Evolutionary conservation across 1,140 invertebrate genomes (phyloP), one percentile per base, ranked within the genome.

Genomic region (Pachypeltis micranthus): DNA sequence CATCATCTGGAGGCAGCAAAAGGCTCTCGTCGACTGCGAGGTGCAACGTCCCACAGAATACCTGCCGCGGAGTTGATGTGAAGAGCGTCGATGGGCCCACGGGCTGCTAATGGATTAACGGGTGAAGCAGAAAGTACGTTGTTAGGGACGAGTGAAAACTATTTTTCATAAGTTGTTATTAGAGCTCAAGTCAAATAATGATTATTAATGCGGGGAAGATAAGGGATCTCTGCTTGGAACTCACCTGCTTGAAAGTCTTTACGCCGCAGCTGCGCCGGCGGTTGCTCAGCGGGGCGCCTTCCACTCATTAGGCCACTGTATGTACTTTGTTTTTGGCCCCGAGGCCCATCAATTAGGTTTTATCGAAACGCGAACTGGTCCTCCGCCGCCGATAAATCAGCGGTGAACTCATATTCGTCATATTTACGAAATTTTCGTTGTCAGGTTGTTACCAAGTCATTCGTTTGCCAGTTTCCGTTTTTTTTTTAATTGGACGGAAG

Each of bases 141-240:
- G 34, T 51, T 51, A 21, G 19, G n/a, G n/a, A 10, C 10, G 47
- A 51, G 47, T 51, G 47, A 51, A 21, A 51, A 51, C 47, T 51
- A 51, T 51, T 51, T 51, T 51, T 51, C 47, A 51, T 51, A 51
- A 51, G 47, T 51, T 51, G 47, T 51, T 51, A 51, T 51, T 51
- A 51, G 47, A 51, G 47, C 47, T 51, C 47, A 51, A 51, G 47
- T 51, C 47, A 51, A 51, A 51, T 51, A 51, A 51, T 51, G 47
- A 51, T 51, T 51, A 51, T 51, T 51, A 51, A 51, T 51, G 47
- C 19, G 7, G 47, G 19, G 19, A 4, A 10, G 47, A 51, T 51
- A 51, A 51, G 47, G n/a, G 47, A 51, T 51, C 47, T 51, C 21
- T 21, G 21, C 7, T 7, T 10, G 47, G 47, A 21, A 10, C 47